Evolutionary conservation across 2,888 invertebrate species (phyloP), one percentile per base, ranked within the genome.

Genomic region (Polia nebulosa): DNA sequence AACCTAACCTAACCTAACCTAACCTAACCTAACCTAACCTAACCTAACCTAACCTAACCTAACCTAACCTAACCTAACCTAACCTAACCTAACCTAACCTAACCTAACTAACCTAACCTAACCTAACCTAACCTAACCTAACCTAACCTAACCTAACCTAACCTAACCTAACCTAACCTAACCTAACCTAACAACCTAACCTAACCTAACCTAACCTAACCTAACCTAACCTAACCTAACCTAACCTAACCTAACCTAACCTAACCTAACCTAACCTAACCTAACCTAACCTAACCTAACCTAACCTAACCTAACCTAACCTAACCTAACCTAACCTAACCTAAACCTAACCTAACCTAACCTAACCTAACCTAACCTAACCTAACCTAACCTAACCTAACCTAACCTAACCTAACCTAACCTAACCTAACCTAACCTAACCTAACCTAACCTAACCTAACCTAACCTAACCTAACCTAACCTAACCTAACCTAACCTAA

Each of bases 351-450:
- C 60, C 60, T 60, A 60, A 53, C 61, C 61, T 62, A 62, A 61
- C 53, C 61, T 53, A 62, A 62, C 61, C 53, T 45, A 62, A 62
- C 53, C 61, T 62, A 62, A 62, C 61, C 61, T 62, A 62, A 61
- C 60, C 60, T 52, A 61, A 61, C 60, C 60, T 62, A 62, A 62
- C 61, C 61, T 61, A 61, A 61, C 61, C 61, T 61, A 51, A 61
- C 76, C 76, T 77, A 77, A 77, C 77, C 78, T 67, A 77, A 70
- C 78, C 36, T 80, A 78, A 78, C 80, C 80, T 78, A 60, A 80
- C 75, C 80, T 75, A 78, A 78, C 78, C 78, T 71, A 78, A 78
- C 76, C 76, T 76, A 73, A 77, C 77, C 77, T 71, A 77, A 80
- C 80, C 75, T 73, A 74, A 74, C 70, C 52, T 53, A 62, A 61